Evolutionary conservation across 2,888 invertebrate genomes (phyloP).

Genomic region (Ischnura elegans): DNA sequence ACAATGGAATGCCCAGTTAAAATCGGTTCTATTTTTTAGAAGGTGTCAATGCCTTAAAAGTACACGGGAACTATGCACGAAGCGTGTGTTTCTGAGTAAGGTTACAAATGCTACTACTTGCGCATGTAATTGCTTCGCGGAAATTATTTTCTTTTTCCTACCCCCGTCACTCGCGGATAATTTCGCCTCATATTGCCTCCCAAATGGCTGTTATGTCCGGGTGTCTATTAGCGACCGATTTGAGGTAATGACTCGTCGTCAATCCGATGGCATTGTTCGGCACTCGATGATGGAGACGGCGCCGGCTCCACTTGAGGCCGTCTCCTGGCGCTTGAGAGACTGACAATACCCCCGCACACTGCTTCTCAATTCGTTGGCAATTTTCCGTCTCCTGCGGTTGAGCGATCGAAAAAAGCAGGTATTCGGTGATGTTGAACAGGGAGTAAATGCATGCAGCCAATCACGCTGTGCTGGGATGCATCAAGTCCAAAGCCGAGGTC

Average conservation of each 20-base stretch:
- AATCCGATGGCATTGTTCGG: conserved; percentile 3
- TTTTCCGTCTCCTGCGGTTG: neutral
- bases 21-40: no score
- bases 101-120: neutral
- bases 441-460: no score
- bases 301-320: neutral
- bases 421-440: no score
- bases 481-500: no score
- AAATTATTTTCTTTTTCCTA: neutral
- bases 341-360: neutral
- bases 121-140: neutral
- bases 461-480: no score
- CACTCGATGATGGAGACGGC: neutral
- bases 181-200: neutral
- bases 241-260: neutral
- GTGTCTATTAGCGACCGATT: no score
- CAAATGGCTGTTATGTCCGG: neutral
- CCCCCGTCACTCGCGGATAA: neutral
- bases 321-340: neutral
- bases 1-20: no score
- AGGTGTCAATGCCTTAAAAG: no score
- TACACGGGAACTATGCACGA: no score
- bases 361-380: neutral
- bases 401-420: no score
- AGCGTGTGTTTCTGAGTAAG: no score